Conservation (phyloP, 2,797 vertebrate genomes). For the Pagetopsis macropterus region DNA sequence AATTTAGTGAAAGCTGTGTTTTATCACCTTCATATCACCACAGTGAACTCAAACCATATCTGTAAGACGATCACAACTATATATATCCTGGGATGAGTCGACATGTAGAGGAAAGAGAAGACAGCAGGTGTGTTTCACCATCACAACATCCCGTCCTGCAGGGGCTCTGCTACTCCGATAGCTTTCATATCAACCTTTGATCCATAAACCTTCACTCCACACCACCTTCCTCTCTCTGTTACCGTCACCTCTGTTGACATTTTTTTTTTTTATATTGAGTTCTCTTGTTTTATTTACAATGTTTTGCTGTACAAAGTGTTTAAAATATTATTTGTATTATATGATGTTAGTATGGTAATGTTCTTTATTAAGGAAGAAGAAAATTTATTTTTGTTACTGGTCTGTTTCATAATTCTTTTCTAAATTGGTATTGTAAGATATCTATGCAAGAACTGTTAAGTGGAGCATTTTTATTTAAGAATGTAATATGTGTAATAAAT, state of each 20-base stretch:
- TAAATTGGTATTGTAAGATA: conserved; percentile 99
- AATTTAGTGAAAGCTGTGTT: conserved; percentile 23
- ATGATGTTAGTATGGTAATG: conserved; percentile 98
- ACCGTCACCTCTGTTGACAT: conserved; percentile 90
- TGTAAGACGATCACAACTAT: not conserved
- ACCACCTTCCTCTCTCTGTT: conserved; percentile 72
- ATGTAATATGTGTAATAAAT: conserved; percentile 99
- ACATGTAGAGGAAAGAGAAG: conserved; percentile 31
- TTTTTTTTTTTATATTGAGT: conserved; percentile 73
- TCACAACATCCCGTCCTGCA: conserved; percentile 26
- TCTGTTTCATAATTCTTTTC: conserved; percentile 99
- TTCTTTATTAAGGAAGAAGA: conserved; percentile 99
- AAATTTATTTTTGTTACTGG: conserved; percentile 99
- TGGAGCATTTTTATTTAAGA: conserved; percentile 99
- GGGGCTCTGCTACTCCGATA: conserved; percentile 60
- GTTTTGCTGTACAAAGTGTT: conserved; percentile 98
- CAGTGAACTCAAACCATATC: conserved; percentile 26
- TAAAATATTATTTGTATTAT: conserved; percentile 90
- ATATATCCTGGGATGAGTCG: conserved; percentile 47
- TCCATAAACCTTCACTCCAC: conserved; percentile 80
- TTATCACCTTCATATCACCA: conserved; percentile 43
- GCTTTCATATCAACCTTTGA: conserved; percentile 65
- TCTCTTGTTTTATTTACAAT: conserved; percentile 80
- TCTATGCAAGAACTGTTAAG: conserved; percentile 99
- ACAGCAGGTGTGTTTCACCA: conserved; percentile 42